Base-by-base conservation (phyloP, 2,113 vertebrate genomes). In the Henicopernis longicauda region DNA sequence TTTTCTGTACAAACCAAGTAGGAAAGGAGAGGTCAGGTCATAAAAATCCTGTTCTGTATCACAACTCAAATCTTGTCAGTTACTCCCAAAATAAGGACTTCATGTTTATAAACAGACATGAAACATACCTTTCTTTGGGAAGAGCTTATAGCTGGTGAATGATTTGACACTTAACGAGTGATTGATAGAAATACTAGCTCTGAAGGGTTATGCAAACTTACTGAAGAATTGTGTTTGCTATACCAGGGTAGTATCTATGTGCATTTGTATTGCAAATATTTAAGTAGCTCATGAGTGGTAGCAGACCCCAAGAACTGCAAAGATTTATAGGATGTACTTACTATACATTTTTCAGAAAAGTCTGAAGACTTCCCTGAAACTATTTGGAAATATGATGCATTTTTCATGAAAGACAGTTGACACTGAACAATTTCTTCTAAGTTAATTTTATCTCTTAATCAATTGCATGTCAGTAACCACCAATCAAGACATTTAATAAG, bases 21-120 rank as follows among this genome's bases (percentile, higher is more conserved):
- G 42, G 62, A 82, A 97, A 82, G 31, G 86, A 95, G 96, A 97
- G 89, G 59, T 97, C 93, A 97, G 85, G 66, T 95, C 84, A 86
- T 93, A 45, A 86, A 94, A 96, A 94, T 91, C 31, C 36, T 87
- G 82, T 62, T 83, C 40, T 55, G 34, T 94, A 79, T 90, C 83
- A 94, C 54, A 96, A 95, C 90, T 97, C 72, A 88, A 88, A 54
- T 91, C 73, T 94, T 90, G 44, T 94, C 85, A 90, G 54, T 62
- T 82, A 34, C 65, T 82, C 62, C 58, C 59, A 78, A 89, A 94
- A 61, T 81, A 74, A 96, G 81, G 32, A 47, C 52, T 94, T 95
- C 8, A 27, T 93, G 69, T 96, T 93, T 95, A 80, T 89, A 82
- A 96, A 87, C 54, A 54, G 47, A 76, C 76, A 83, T 93, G 95